These are phyloP conservation scores for Portunus trituberculatus DNA, from an alignment of 1,140 invertebrate species.

Conservation along the genomic window DNA sequence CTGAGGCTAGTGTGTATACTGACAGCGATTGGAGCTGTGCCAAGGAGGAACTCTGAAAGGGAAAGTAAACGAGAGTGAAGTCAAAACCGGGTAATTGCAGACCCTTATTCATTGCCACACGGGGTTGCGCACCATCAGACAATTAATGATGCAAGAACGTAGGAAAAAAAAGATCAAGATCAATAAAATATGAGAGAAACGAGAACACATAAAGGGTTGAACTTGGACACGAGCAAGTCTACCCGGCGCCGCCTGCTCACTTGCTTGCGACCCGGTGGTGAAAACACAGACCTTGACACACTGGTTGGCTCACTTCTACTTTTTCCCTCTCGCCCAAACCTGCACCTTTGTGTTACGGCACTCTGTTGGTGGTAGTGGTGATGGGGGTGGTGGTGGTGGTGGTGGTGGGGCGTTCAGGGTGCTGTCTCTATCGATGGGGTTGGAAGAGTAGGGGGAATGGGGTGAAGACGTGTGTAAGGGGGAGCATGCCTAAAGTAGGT, in stretches of 20 bases:
- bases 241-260: not conserved
- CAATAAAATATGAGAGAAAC: not conserved
- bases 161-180: not conserved
- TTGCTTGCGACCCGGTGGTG: not conserved
- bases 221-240: not conserved
- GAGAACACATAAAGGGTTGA: not conserved
- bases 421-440: too few species aligned
- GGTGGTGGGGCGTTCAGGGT: too few species aligned
- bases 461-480: too few species aligned
- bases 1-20: not conserved
- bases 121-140: not conserved
- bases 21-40: not conserved
- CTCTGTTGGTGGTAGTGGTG: not conserved
- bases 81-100: not conserved
- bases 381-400: too few species aligned
- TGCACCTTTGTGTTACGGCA: slow-evolving; percentile 12
- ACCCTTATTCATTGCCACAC: not conserved
- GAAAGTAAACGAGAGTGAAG: slow-evolving; percentile 8
- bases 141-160: not conserved
- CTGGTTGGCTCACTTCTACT: slow-evolving; percentile 11
- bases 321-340: not conserved
- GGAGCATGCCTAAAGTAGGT: too few species aligned
- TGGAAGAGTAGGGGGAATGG: too few species aligned
- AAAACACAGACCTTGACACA: slow-evolving; percentile 22
- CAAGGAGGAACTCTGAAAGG: not conserved